Evolutionary conservation across 2,113 vertebrate genomes (phyloP).

Genomic region (Peucedramus taeniatus): DNA sequence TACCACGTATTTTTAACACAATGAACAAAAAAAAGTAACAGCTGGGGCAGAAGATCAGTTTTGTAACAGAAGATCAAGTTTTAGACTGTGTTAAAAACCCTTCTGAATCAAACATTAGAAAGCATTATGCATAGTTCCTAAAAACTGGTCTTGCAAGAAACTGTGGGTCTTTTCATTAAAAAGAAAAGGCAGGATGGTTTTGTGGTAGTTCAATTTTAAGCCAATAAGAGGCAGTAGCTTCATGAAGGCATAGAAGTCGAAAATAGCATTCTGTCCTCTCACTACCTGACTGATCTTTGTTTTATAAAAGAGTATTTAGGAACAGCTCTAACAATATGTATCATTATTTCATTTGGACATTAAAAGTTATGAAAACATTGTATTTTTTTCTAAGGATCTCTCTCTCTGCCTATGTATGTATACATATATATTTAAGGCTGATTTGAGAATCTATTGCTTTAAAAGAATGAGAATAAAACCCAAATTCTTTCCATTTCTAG

Average conservation of each 20-base stretch:
- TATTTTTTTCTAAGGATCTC: background rate
- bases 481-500: background rate
- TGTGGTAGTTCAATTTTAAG: slow-evolving; percentile 44
- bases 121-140: background rate
- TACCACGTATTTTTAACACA: background rate
- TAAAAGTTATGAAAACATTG: background rate
- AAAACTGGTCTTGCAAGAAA: slow-evolving; percentile 22
- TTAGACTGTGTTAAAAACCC: background rate
- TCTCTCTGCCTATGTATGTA: background rate
- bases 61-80: background rate
- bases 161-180: slow-evolving; percentile 33
- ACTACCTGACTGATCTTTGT: background rate
- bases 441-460: slow-evolving; percentile 34
- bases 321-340: background rate
- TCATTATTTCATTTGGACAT: background rate
- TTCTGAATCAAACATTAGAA: slow-evolving; percentile 37
- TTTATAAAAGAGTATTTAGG: background rate
- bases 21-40: background rate
- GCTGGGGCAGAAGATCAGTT: background rate
- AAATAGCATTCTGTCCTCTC: background rate
- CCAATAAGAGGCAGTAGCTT: slow-evolving; percentile 19
- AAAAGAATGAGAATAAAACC: background rate
- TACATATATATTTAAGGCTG: background rate
- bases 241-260: slow-evolving; percentile 2
- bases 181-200: slow-evolving; percentile 18